Evolutionary conservation across 2,113 vertebrate genomes (phyloP).

Genomic region (Gorsachius goisagi): DNA sequence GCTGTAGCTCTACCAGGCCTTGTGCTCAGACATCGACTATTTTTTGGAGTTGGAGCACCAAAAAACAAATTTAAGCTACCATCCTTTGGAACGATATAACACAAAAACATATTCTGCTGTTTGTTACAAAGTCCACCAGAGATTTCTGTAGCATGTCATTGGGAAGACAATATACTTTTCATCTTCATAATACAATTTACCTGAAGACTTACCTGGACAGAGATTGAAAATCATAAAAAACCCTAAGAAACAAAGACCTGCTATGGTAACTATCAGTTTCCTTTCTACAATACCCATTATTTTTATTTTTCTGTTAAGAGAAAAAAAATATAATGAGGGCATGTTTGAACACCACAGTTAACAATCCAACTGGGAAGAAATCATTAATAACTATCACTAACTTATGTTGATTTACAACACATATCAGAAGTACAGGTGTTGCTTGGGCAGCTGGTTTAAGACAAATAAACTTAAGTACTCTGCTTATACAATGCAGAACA

Average conservation of each 20-base stretch:
- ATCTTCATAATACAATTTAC: not conserved
- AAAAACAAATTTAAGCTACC: not conserved
- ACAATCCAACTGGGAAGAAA: not conserved
- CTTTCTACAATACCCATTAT: not conserved
- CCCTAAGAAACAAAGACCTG: not conserved
- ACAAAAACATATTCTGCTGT: not conserved
- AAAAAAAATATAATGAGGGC: not conserved
- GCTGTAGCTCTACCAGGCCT: not conserved
- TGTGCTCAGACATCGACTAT: not conserved
- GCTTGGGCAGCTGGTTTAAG: not conserved
- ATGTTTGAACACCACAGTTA: not conserved
- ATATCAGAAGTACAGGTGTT: not conserved
- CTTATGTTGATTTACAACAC: not conserved
- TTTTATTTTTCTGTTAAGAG: not conserved
- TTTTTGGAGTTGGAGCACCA: not conserved
- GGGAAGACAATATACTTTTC: not conserved
- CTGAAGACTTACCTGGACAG: not conserved
- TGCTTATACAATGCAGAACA: not conserved
- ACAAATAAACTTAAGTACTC: not conserved
- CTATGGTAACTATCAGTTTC: not conserved
- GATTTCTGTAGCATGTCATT: not conserved
- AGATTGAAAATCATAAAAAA: not conserved
- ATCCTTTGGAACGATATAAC: not conserved
- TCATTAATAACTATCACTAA: not conserved
- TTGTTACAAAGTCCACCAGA: not conserved